Conservation (phyloP, 2,888 invertebrate genomes). For the Craniophora ligustri region DNA sequence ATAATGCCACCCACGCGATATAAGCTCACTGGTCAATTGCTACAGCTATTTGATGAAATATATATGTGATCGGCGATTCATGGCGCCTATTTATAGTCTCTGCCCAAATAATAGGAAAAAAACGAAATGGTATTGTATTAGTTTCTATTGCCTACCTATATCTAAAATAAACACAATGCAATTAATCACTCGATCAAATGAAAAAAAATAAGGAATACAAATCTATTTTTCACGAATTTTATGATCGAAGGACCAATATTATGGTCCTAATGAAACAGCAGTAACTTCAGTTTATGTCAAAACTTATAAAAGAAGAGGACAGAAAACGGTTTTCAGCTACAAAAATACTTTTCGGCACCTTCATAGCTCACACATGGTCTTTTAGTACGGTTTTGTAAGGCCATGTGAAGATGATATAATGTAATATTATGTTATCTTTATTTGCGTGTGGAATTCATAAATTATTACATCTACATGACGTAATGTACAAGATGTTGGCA, state of each 20-base stretch:
- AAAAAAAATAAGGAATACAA: no score
- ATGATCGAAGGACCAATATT: not conserved
- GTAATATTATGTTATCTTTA: conserved; percentile 31
- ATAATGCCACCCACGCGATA: conserved; percentile 31
- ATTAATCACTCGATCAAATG: no score
- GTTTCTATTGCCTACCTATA: not conserved
- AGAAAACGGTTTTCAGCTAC: not conserved
- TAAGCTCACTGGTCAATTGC: conserved; percentile 14
- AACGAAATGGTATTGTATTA: no score
- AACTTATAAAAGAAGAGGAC: no score
- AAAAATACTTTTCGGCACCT: not conserved
- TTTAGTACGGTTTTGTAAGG: not conserved
- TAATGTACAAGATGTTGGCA: conserved; percentile 53
- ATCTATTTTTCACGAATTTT: not conserved
- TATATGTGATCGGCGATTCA: no score
- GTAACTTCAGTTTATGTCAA: no score
- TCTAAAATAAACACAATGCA: no score
- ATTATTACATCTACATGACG: conserved; percentile 48
- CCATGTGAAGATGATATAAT: conserved; percentile 22
- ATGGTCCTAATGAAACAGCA: not conserved
- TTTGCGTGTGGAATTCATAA: conserved; percentile 47
- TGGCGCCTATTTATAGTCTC: no score
- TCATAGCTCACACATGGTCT: not conserved
- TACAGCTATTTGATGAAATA: conserved; percentile 12
- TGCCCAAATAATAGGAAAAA: no score